Conservation (phyloP, 2,797 vertebrate genomes). For the Pipistrellus pipistrellus region DNA sequence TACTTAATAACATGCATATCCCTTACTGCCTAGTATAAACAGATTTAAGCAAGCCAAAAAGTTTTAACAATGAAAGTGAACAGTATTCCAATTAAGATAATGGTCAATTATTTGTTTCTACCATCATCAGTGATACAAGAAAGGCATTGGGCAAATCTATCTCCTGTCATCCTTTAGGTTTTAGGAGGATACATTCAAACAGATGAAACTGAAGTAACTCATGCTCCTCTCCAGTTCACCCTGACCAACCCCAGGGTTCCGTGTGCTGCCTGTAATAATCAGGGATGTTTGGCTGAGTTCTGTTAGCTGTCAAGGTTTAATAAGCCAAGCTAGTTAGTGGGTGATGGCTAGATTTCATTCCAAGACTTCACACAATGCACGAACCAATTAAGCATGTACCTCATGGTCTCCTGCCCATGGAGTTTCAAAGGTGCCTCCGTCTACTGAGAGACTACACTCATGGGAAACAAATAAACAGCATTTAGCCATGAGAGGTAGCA, state of each 20-base stretch:
- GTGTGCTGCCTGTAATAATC: conserved; percentile 81
- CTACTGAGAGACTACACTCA: conserved; percentile 83
- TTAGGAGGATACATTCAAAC: conserved; percentile 72
- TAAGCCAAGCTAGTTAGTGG: conserved; percentile 92
- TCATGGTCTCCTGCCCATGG: conserved; percentile 85
- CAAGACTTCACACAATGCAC: conserved; percentile 88
- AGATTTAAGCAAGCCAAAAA: conserved; percentile 28
- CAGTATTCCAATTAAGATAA: conserved; percentile 25
- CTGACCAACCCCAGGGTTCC: conserved; percentile 77
- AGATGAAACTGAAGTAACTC: conserved; percentile 81
- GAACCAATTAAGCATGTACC: conserved; percentile 85
- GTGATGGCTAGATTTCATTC: conserved; percentile 90
- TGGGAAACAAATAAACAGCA: conserved; percentile 38
- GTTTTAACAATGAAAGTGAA: conserved; percentile 50
- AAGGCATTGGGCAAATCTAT: conserved; percentile 29
- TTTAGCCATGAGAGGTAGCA: not conserved
- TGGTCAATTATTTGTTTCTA: not conserved
- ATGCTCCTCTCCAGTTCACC: conserved; percentile 78
- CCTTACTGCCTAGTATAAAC: not conserved
- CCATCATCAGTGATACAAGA: not conserved
- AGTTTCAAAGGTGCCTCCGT: conserved; percentile 85
- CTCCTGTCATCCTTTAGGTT: not conserved
- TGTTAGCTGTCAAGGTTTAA: conserved; percentile 89
- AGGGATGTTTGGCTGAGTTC: conserved; percentile 89
- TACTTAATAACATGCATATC: not conserved